Evolutionary conservation across 2,888 invertebrate species (phyloP).

Genomic region (Himalopsyche tibetana): DNA sequence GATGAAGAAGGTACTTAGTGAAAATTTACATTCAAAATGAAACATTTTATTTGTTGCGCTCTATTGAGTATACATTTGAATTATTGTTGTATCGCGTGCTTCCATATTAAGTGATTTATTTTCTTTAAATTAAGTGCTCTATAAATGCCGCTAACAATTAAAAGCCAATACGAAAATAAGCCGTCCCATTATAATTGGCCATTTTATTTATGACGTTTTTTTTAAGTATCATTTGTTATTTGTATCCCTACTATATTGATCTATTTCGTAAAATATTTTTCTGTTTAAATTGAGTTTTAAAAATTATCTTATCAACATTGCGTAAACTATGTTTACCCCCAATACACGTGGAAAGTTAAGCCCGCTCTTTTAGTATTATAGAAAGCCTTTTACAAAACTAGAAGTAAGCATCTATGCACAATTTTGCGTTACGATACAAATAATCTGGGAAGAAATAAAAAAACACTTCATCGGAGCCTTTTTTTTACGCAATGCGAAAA

Average conservation of each 20-base stretch:
- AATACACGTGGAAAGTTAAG: too few relatives aligned
- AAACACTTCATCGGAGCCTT: too few relatives aligned
- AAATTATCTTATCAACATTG: too few relatives aligned
- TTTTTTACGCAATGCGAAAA: too few relatives aligned
- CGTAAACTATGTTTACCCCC: too few relatives aligned
- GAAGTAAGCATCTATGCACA: too few relatives aligned
- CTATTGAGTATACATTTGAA: background rate
- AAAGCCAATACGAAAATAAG: background rate
- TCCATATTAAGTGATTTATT: background rate
- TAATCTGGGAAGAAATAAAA: too few relatives aligned
- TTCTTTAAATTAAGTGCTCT: constrained; percentile 10
- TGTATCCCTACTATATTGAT: background rate
- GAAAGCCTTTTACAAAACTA: too few relatives aligned
- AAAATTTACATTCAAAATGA: background rate
- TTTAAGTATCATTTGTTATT: background rate
- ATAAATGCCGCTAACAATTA: background rate
- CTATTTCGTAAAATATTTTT: too few relatives aligned
- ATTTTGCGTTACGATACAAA: too few relatives aligned
- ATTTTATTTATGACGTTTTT: background rate
- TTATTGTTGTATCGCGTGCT: background rate
- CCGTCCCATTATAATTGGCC: background rate
- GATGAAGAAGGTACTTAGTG: background rate
- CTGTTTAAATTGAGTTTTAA: too few relatives aligned
- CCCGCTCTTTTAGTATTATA: too few relatives aligned
- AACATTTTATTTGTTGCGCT: background rate